Percentiles rank a stretch among this genome's conserved stretches.
Conservation (phyloP, 2,797 vertebrate species). For the Odontamblyopus lacepedii region DNA sequence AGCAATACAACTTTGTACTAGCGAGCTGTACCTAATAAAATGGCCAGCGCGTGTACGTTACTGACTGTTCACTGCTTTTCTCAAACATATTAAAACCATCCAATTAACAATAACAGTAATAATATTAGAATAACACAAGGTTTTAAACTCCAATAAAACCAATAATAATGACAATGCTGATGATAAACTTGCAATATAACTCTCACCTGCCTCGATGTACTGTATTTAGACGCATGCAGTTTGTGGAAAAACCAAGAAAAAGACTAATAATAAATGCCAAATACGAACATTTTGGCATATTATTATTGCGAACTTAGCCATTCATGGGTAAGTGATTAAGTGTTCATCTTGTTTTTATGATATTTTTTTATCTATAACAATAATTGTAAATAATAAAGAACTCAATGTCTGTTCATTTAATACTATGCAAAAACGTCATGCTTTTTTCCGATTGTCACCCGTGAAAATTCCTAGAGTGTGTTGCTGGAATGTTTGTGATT, state of each 20-base stretch:
- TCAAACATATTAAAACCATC: constrained; percentile 77
- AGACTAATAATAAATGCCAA: constrained; percentile 79
- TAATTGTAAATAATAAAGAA: constrained; percentile 99
- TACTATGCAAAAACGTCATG: constrained; percentile 99
- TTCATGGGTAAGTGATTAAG: constrained; percentile 95
- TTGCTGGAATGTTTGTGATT: constrained; percentile 94
- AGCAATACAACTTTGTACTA: not conserved
- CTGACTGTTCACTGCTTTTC: constrained; percentile 65
- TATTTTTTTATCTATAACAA: constrained; percentile 99
- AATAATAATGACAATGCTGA: constrained; percentile 46
- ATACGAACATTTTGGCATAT: constrained; percentile 88
- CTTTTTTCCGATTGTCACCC: constrained; percentile 92
- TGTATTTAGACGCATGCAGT: constrained; percentile 99
- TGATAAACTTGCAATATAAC: constrained; percentile 85
- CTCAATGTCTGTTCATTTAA: constrained; percentile 99
- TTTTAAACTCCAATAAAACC: constrained; percentile 63
- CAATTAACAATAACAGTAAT: constrained; percentile 60
- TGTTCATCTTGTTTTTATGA: constrained; percentile 99
- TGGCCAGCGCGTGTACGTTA: constrained; percentile 17
- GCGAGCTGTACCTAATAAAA: not conserved
- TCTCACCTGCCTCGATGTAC: constrained; percentile 92
- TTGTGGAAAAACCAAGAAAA: constrained; percentile 90
- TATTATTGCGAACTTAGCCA: constrained; percentile 78
- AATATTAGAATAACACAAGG: constrained; percentile 7
- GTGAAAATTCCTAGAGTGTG: constrained; percentile 82